Evolutionary conservation across 2,797 vertebrate species (phyloP), one percentile per base, ranked within the genome.

Genomic region (Thaleichthys pacificus): DNA sequence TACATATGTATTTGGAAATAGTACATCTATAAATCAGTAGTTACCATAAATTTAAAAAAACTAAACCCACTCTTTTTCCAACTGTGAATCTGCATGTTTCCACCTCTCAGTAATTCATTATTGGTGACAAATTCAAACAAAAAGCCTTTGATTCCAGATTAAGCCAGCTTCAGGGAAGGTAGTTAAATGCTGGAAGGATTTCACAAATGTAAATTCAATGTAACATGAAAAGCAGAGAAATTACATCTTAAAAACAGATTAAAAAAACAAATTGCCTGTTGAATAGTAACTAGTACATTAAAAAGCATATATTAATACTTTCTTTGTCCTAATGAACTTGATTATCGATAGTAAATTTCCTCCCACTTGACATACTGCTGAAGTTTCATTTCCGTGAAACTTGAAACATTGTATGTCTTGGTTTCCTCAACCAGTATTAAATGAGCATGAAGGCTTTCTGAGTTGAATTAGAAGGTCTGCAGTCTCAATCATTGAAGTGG

Each of bases 401-500:
- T 79, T 76, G 76, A 86, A 87, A 80, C 51, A 67, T 77, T 83
- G 84, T 71, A 56, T 75, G 83, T 86, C 85, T 86, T 82, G 80
- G 79, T 84, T 85, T 86, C 72, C 81, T 80, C 81, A 73, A 82
- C 61, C 69, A 51, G 83, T 88, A 89, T 90, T 85, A 78, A 87
- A 87, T 89, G 83, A 87, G 89, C 87, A 89, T 81, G 71, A 56
- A 65, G 61, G 71, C 71, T 73, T 83, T 86, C 80, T 81, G 58
- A 76, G 84, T 69, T 87, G 83, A 88, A 90, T 88, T 88, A 86
- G 84, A 85, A 86, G 86, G 82, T 89, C 87, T 87, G 87, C 80
- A 76, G 62, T 90, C 88, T 90, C 77, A 67, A 86, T 86, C 85
- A 82, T 35, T 68, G 73, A 75, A 88, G 86, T 68, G 83, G 77